Conservation (phyloP, 2,797 vertebrate species). For the Halcyon chelicuti region DNA sequence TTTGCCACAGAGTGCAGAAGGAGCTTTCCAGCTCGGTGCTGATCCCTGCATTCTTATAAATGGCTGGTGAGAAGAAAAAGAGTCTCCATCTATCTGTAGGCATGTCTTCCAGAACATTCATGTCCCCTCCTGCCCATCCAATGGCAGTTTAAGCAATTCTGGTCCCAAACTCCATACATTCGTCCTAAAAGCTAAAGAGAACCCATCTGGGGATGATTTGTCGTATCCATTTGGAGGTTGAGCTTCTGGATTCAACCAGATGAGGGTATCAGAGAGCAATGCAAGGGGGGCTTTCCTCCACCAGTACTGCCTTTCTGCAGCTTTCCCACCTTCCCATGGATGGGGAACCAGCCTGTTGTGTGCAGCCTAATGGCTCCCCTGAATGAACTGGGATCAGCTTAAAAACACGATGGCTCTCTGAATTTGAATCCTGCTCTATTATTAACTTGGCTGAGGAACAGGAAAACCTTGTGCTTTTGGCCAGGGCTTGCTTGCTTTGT, state of each 20-base stretch:
- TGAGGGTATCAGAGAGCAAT: background rate
- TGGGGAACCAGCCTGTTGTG: background rate
- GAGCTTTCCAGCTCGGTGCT: background rate
- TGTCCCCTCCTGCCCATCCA: background rate
- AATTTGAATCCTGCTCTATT: background rate
- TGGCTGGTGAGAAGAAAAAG: background rate
- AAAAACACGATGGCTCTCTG: background rate
- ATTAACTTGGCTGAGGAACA: constrained; percentile 4
- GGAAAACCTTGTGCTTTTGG: background rate
- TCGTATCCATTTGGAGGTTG: background rate
- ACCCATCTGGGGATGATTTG: background rate
- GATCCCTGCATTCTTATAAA: background rate
- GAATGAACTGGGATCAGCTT: background rate
- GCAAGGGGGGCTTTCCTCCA: background rate
- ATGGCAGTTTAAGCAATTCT: background rate
- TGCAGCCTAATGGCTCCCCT: background rate
- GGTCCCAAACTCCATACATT: background rate
- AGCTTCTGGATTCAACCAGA: constrained; percentile 4
- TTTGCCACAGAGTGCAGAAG: background rate
- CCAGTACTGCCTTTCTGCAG: background rate
- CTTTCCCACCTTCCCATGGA: background rate
- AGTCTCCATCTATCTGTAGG: background rate
- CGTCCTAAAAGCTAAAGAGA: background rate
- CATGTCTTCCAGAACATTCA: background rate
- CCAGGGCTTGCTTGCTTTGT: background rate